Evolutionary conservation across 2,797 vertebrate genomes (phyloP).

Genomic region (Chaetophractus vellerosus): DNA sequence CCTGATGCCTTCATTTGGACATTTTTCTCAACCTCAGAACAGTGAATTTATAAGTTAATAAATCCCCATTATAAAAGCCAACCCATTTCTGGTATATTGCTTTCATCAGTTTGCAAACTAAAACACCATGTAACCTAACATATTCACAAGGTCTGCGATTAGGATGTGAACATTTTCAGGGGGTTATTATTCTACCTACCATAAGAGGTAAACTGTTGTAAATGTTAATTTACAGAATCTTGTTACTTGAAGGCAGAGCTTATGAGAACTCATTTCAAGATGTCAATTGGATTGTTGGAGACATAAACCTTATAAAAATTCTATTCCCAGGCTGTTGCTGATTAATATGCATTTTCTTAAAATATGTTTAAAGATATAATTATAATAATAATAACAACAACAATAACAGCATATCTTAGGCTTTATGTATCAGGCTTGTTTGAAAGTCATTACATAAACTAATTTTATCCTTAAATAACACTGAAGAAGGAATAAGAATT

Average conservation of each 20-base stretch:
- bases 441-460: not conserved
- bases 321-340: not conserved
- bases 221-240: not conserved
- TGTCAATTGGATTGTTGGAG: not conserved
- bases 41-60: too few species aligned
- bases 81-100: too few species aligned
- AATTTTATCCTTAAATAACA: not conserved
- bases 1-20: too few species aligned
- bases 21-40: too few species aligned
- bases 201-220: not conserved
- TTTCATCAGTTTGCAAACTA: too few species aligned
- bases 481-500: not conserved
- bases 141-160: not conserved
- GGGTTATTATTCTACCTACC: not conserved
- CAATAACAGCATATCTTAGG: not conserved
- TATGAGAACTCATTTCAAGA: slow-evolving; percentile 3
- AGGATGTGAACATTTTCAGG: not conserved
- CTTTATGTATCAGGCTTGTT: not conserved
- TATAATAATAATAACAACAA: too few species aligned
- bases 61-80: too few species aligned
- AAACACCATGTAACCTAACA: not conserved
- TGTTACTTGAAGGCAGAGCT: not conserved
- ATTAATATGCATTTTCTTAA: not conserved
- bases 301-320: not conserved
- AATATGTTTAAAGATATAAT: slow-evolving; percentile 2